phyloP scores from a whole-genome alignment of 1,140 invertebrate genomes.

The Lordiphosa collinella region DNA sequence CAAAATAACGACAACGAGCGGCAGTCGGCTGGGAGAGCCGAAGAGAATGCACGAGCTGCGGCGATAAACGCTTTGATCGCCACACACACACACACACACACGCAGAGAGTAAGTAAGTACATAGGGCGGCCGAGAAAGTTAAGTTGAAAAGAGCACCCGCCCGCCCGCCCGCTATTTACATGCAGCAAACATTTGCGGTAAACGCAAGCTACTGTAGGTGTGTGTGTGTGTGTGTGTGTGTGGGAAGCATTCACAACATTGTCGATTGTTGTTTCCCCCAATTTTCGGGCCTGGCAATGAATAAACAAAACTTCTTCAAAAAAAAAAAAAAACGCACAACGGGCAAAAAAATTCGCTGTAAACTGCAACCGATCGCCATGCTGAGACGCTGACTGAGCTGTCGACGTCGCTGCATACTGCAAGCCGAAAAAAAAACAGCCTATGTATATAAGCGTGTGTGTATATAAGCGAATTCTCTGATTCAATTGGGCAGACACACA shows the following conservation, averaged over 20 bases:
- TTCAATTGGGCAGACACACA: constrained; percentile 67
- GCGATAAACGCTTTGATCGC: constrained; percentile 16
- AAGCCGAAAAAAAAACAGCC: constrained; percentile 23
- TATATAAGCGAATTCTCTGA: constrained; percentile 52
- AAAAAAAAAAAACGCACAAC: constrained; percentile 17
- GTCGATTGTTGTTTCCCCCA: constrained; percentile 13
- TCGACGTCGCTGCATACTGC: constrained; percentile 8
- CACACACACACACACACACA: background rate
- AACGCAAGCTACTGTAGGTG: background rate
- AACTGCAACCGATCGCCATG: background rate
- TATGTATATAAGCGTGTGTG: constrained; percentile 13
- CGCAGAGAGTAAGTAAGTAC: no score
- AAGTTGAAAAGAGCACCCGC: background rate
- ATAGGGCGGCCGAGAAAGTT: constrained; percentile 2
- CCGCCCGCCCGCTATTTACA: background rate
- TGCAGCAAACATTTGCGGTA: constrained; percentile 19
- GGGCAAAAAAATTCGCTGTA: constrained; percentile 2
- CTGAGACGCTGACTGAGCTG: constrained; percentile 4
- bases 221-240: constrained; percentile 8
- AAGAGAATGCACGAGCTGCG: constrained; percentile 7
- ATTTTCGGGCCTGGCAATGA: constrained; percentile 21
- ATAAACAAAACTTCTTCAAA: constrained; percentile 33
- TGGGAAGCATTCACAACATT: constrained; percentile 22
- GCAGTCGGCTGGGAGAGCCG: background rate
- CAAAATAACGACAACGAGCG: background rate